Percentiles rank a stretch among this genome's conserved stretches.
Conservation (phyloP, 2,113 vertebrate genomes). For the Protobothrops mucrosquamatus region DNA sequence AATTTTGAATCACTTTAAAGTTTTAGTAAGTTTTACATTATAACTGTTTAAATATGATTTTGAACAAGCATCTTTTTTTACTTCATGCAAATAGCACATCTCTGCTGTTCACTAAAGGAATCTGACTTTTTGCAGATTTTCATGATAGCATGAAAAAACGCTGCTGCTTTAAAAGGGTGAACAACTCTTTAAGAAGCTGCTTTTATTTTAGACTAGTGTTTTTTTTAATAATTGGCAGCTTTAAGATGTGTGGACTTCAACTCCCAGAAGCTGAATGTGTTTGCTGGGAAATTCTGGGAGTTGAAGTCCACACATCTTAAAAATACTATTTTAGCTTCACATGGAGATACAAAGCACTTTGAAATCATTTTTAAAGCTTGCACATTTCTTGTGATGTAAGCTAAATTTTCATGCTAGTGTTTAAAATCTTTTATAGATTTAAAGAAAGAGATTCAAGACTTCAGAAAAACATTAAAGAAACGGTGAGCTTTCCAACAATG, state of each 20-base stretch:
- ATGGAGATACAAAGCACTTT: background rate
- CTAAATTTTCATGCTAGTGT: background rate
- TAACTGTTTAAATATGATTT: background rate
- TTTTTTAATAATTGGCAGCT: background rate
- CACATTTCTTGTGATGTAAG: background rate
- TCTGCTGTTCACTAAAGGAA: background rate
- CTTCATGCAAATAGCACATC: background rate
- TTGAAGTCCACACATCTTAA: background rate
- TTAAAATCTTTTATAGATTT: conserved; percentile 58
- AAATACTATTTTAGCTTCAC: background rate
- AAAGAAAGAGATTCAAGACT: conserved; percentile 70
- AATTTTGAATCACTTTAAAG: background rate
- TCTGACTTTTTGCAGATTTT: background rate
- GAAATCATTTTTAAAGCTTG: background rate
- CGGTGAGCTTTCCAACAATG: conserved; percentile 64
- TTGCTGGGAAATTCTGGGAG: background rate
- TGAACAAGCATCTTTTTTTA: background rate
- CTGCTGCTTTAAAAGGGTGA: background rate
- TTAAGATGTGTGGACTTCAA: background rate
- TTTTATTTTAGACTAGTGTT: background rate
- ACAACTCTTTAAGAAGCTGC: background rate
- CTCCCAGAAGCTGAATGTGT: background rate
- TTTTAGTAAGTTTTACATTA: background rate
- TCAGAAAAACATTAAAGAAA: conserved; percentile 77
- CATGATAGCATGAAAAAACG: background rate